These are phyloP conservation scores for Campylomormyrus tamandua DNA, from an alignment of 2,113 vertebrate species.

Conservation along the genomic window DNA sequence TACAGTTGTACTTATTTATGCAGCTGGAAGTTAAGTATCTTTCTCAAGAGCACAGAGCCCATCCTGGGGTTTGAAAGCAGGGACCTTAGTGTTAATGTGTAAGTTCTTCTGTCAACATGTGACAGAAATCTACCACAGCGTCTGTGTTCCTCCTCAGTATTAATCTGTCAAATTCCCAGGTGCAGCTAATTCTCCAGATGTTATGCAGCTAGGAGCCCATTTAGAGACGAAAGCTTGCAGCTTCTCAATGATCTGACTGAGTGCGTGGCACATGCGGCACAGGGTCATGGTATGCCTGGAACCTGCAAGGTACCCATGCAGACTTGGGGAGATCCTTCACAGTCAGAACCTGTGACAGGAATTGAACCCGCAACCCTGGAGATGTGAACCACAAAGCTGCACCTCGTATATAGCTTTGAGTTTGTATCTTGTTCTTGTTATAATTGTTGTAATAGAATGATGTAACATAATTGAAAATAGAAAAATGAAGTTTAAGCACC, in stretches of 20 bases:
- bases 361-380: not conserved
- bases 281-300: not conserved
- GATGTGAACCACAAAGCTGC: not conserved
- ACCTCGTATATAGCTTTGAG: not conserved
- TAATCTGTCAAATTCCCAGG: slow-evolving; percentile 3
- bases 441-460: not conserved
- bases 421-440: not conserved
- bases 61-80: not conserved
- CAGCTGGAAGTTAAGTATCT: not conserved
- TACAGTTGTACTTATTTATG: not conserved
- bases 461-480: not conserved
- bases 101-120: not conserved
- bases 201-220: not conserved
- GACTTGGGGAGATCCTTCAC: not conserved
- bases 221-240: not conserved
- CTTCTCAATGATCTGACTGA: not conserved
- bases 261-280: not conserved
- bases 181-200: not conserved
- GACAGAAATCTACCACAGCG: not conserved
- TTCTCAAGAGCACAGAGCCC: not conserved
- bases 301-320: not conserved
- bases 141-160: not conserved
- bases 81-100: not conserved
- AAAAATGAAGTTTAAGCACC: not conserved
- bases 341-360: not conserved